A percentile compares a stretch with the other conserved stretches of the same genome.
Evolutionary conservation across 2,888 invertebrate species (phyloP).

Genomic region (Drosophila sordidapex): DNA sequence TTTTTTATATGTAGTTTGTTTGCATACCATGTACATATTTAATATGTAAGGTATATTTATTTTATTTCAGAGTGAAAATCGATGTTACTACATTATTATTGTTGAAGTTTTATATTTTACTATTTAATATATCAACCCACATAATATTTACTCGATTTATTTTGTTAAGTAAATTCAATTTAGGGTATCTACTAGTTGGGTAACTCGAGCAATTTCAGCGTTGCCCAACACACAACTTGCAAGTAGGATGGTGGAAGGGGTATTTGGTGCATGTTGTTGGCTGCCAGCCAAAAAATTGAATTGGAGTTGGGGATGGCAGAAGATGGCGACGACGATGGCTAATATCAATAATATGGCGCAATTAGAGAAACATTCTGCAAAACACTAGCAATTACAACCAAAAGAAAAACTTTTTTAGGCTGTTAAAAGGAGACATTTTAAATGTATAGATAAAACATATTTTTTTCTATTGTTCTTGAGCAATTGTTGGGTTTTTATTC

Average conservation of each 20-base stretch:
- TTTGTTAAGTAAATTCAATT: background rate
- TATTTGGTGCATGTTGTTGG: constrained; percentile 58
- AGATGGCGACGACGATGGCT: constrained; percentile 32
- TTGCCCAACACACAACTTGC: background rate
- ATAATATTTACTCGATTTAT: background rate
- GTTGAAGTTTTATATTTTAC: background rate
- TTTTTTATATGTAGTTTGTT: constrained; percentile 16
- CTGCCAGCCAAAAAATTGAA: constrained; percentile 52
- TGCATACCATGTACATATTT: constrained; percentile 1
- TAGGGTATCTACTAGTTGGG: background rate
- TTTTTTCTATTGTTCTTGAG: constrained; percentile 29
- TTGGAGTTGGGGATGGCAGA: constrained; percentile 28
- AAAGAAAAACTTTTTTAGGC: background rate
- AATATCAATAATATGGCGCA: constrained; percentile 67
- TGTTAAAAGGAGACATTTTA: constrained; percentile 6
- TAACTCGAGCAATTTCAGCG: background rate
- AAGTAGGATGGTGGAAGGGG: constrained; percentile 9
- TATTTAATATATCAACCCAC: background rate
- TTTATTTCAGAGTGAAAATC: background rate
- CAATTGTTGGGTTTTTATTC: constrained; percentile 51
- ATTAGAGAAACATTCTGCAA: constrained; percentile 56
- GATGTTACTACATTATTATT: background rate
- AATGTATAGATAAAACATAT: background rate
- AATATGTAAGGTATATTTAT: background rate
- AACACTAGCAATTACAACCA: constrained; percentile 18